Evolutionary conservation across 1,140 invertebrate genomes (phyloP), one percentile per base, ranked within the genome.

Genomic region (Periplaneta americana): DNA sequence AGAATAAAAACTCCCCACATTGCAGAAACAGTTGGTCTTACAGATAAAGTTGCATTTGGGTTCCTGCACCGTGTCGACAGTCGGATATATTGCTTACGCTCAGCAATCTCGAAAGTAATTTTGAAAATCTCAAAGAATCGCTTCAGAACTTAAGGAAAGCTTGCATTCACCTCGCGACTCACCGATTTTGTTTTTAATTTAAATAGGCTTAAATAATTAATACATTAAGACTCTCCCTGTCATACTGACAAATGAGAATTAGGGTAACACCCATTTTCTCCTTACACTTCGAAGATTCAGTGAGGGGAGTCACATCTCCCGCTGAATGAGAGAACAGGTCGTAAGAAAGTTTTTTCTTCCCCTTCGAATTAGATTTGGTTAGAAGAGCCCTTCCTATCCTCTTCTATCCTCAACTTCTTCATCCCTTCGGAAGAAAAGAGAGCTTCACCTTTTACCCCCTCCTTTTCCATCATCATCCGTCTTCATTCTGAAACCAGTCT

Each of bases 391-490:
- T n/a, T n/a, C 10, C 48, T 57, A 17, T 57, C 48, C 22, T 57
- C 48, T 57, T 57, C 48, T 57, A n/a, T n/a, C 1, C 48, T 57
- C 5, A 57, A 34, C 17, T 36, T 6, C 17, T 76, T 57, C 48
- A n/a, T 57, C 48, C 48, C 48, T 57, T 57, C 22, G 48, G 22
- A 57, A 34, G 34, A 75, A 33, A 76, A 76, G 2, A 13, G 9
- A 28, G 75, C 2, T n/a, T 76, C 15, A 1, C 15, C 75, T 13
- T 76, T 76, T 33, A 1, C 3, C 33, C 31, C 75, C 31, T 76
- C 75, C 75, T n/a, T 76, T 33, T 76, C 35, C 75, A 76, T 76
- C 75, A 76, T 76, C 75, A 76, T 76, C 31, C 75, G 31, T 76
- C 75, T 76, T 76, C 75, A 76, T 76, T 76, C 35, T 76, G 35